Evolutionary conservation across 2,888 invertebrate genomes (phyloP).

Genomic region (Macaria liturata): DNA sequence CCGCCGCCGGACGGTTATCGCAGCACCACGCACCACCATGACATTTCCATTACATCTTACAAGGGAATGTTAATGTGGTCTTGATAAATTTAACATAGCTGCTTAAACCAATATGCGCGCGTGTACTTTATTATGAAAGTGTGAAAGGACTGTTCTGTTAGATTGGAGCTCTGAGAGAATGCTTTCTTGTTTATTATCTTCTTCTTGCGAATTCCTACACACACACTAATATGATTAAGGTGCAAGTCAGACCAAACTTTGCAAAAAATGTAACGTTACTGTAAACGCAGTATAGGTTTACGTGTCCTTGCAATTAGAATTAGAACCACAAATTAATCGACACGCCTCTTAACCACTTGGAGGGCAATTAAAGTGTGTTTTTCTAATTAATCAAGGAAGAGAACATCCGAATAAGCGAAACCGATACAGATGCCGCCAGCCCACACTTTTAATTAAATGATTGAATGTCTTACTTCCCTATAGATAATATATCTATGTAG

Average conservation of each 20-base stretch:
- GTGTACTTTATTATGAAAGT: not conserved
- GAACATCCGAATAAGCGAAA: constrained; percentile 29
- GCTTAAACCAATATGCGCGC: not conserved
- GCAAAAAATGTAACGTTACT: too few species aligned
- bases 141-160: too few species aligned
- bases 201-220: too few species aligned
- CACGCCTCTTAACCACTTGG: constrained; percentile 44
- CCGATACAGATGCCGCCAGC: constrained; percentile 30
- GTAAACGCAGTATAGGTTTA: too few species aligned
- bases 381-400: constrained; percentile 57
- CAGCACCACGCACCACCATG: constrained; percentile 29
- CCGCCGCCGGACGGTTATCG: constrained; percentile 46
- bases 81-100: constrained; percentile 4
- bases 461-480: constrained; percentile 26
- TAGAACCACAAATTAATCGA: constrained; percentile 30
- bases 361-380: constrained; percentile 46
- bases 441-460: constrained; percentile 47
- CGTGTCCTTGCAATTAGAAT: constrained; percentile 24
- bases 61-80: constrained; percentile 14
- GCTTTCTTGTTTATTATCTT: too few species aligned
- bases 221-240: too few species aligned
- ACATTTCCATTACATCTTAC: constrained; percentile 24
- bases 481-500: too few species aligned
- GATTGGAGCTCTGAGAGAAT: too few species aligned
- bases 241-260: too few species aligned